Evolutionary conservation across 1,140 invertebrate species (phyloP).

Genomic region (Palaemon carinicauda): DNA sequence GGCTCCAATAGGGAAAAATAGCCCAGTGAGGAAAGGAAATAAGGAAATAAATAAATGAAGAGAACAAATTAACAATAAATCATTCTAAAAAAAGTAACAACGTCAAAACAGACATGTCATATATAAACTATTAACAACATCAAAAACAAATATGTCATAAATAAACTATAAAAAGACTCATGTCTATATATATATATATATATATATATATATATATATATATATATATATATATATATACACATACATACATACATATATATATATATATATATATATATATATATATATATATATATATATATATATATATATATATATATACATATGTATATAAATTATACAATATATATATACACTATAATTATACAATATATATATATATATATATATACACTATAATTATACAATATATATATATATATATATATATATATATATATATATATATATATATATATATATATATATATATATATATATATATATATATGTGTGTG

Average conservation of each 20-base stretch:
- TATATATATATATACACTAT: slow-evolving; percentile 11
- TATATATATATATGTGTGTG: not conserved
- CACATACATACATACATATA: not conserved
- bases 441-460: slow-evolving; percentile 35
- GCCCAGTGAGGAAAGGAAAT: no score
- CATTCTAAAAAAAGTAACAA: no score
- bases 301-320: not conserved
- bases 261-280: not conserved
- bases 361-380: slow-evolving; percentile 24
- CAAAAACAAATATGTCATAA: no score
- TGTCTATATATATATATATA: no score
- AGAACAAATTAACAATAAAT: no score
- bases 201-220: no score
- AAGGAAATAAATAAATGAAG: no score
- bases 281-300: not conserved
- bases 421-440: slow-evolving; percentile 35
- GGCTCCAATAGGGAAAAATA: no score
- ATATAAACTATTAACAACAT: no score
- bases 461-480: slow-evolving; percentile 34
- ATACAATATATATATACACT: slow-evolving; percentile 27
- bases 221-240: not conserved
- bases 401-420: slow-evolving; percentile 22
- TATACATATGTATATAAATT: slow-evolving; percentile 23
- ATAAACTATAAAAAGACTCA: no score
- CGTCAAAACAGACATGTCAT: no score